phyloP scores from a whole-genome alignment of 2,888 invertebrate species.

The Philereme vetulata region DNA sequence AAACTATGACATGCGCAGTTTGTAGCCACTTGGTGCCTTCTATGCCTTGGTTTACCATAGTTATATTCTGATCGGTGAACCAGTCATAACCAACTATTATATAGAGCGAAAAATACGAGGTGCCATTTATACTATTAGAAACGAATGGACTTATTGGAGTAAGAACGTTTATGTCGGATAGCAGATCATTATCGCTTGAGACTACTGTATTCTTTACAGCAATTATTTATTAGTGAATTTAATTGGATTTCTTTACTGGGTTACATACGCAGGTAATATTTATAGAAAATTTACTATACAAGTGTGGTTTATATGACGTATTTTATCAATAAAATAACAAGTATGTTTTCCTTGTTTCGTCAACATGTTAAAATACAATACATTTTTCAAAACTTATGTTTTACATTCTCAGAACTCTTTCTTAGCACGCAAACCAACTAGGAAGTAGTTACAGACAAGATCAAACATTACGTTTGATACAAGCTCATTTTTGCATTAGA shows the following conservation, averaged over 20 bases:
- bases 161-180: conserved; percentile 19
- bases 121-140: conserved; percentile 17
- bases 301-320: too few species aligned
- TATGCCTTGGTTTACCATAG: not conserved
- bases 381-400: too few species aligned
- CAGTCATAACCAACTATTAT: conserved; percentile 7
- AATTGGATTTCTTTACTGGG: not conserved
- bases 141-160: conserved; percentile 19
- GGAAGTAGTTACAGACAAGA: too few species aligned
- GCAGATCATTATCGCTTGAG: conserved; percentile 16
- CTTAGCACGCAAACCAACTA: too few species aligned
- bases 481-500: too few species aligned
- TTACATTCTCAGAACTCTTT: too few species aligned
- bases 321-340: too few species aligned
- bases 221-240: conserved; percentile 3
- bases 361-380: too few species aligned
- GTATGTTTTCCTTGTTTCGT: too few species aligned
- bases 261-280: too few species aligned
- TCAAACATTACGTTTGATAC: too few species aligned
- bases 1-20: conserved; percentile 22
- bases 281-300: too few species aligned
- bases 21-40: not conserved
- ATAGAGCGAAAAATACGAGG: conserved; percentile 17
- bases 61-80: not conserved
- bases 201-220: conserved; percentile 15